Evolutionary conservation across 2,797 vertebrate species (phyloP), one percentile per base, ranked within the genome.

Genomic region (Pagetopsis macropterus): DNA sequence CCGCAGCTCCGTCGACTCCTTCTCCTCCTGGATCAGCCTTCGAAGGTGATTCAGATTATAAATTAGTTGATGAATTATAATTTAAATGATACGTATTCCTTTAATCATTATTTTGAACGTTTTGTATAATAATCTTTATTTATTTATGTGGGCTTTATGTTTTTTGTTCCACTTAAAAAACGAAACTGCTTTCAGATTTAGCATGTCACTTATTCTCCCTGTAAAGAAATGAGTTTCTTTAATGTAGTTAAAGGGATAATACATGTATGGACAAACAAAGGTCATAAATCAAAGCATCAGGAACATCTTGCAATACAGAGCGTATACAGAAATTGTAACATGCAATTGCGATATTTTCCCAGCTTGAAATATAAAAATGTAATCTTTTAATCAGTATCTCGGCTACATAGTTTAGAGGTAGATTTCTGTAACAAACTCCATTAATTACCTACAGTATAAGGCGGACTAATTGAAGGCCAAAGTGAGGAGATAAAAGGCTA

Each of bases 21-120:
- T 99, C 94, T 99, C 98, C 91, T 99, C 98, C 84, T 99, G 98
- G 76, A 99, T 99, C 87, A 99, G 93, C 85, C 98, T 99, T 81
- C 61, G 14, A 62, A 11, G 31, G 45, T n/a, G 21, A 19, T 13
- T 11, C 3, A 27, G 17, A 37, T 37, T 37, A 37, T 37, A 37
- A 37, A 37, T 37, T 37, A 37, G 33, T 7, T 7, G 6, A 37
- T 37, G 8, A 37, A 9, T 37, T 37, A 37, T 9, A 37, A 37
- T 37, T 37, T 2, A 7, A 7, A 37, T 37, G 8, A 37, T 9
- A 37, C 6, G 2, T 37, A 37, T 37, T 9, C 33, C 33, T 37
- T 37, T 9, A 7, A 37, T 37, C 37, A 37, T 9, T 37, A 37
- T 37, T 37, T 37, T 37, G 33, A 9, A 9, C 33, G 33, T 37